Conservation (phyloP, 2,797 vertebrate species). For the Poliocrania exsul region DNA sequence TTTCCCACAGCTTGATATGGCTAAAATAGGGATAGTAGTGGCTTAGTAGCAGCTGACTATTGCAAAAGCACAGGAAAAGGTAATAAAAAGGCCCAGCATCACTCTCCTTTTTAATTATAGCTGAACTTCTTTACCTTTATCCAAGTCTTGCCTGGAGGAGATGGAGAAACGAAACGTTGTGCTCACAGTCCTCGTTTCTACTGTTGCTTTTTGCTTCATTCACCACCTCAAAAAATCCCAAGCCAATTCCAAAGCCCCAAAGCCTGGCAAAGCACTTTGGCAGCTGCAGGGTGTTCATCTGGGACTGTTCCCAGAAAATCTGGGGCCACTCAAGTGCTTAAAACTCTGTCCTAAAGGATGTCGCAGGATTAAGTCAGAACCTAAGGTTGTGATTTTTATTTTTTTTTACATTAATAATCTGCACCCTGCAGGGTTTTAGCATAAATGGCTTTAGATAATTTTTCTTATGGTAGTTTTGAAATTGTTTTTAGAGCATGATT, state of each 20-base stretch:
- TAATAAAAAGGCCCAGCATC: neutral
- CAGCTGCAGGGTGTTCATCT: neutral
- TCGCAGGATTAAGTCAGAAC: neutral
- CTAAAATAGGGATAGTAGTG: neutral
- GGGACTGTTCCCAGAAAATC: neutral
- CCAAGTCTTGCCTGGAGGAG: neutral
- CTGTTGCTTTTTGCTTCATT: conserved; percentile 8
- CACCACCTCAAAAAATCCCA: neutral
- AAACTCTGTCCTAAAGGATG: neutral
- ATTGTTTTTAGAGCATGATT: neutral
- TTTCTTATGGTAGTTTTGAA: neutral
- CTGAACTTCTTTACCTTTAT: neutral
- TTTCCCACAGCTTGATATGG: conserved; percentile 1
- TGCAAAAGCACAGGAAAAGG: conserved; percentile 30
- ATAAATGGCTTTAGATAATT: neutral
- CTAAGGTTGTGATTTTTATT: neutral
- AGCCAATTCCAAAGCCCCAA: neutral
- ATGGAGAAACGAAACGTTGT: neutral
- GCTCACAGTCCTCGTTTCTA: neutral
- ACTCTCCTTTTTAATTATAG: neutral
- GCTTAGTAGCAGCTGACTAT: conserved; percentile 14
- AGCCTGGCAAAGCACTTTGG: neutral
- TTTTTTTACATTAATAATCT: neutral
- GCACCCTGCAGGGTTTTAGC: neutral
- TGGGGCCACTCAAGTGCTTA: neutral